phyloP scores from a whole-genome alignment of 2,888 invertebrate species.

The Micropterix aruncella region DNA sequence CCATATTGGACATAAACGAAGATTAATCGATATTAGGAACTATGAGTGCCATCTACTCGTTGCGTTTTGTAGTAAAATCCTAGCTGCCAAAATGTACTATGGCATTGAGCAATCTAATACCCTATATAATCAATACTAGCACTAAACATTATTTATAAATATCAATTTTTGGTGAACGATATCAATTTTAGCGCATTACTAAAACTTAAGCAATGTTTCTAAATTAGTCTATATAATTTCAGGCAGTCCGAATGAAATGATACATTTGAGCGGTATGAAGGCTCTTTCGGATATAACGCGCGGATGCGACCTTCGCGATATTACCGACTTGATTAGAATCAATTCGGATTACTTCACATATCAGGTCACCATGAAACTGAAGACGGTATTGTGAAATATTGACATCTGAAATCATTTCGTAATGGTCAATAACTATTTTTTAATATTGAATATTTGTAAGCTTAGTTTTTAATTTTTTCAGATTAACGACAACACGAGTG shows the following conservation, averaged over 20 bases:
- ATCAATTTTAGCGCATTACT: slow-evolving; percentile 11
- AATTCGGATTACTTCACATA: slow-evolving; percentile 65
- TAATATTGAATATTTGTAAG: too few relatives aligned
- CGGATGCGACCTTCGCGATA: slow-evolving; percentile 37
- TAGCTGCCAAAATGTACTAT: too few relatives aligned
- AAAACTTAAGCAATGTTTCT: too few relatives aligned
- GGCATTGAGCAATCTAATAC: too few relatives aligned
- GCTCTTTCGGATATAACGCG: slow-evolving; percentile 41
- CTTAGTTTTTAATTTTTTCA: slow-evolving; percentile 13
- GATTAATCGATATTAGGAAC: too few relatives aligned
- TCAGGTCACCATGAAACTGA: slow-evolving; percentile 50
- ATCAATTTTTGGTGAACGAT: neutral
- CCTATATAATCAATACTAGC: too few relatives aligned
- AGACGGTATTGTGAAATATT: slow-evolving; percentile 24
- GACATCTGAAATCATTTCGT: too few relatives aligned
- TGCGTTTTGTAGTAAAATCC: too few relatives aligned
- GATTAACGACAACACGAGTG: slow-evolving; percentile 46
- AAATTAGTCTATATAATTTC: slow-evolving; percentile 11
- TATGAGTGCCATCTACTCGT: too few relatives aligned
- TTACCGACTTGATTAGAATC: slow-evolving; percentile 45
- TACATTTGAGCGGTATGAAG: slow-evolving; percentile 45
- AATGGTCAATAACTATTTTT: too few relatives aligned
- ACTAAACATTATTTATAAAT: too few relatives aligned
- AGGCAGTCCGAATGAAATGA: slow-evolving; percentile 50
- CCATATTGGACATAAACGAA: too few relatives aligned